Conservation (phyloP, 1,140 invertebrate species). For the Pseudomyrmex cubaensis region DNA sequence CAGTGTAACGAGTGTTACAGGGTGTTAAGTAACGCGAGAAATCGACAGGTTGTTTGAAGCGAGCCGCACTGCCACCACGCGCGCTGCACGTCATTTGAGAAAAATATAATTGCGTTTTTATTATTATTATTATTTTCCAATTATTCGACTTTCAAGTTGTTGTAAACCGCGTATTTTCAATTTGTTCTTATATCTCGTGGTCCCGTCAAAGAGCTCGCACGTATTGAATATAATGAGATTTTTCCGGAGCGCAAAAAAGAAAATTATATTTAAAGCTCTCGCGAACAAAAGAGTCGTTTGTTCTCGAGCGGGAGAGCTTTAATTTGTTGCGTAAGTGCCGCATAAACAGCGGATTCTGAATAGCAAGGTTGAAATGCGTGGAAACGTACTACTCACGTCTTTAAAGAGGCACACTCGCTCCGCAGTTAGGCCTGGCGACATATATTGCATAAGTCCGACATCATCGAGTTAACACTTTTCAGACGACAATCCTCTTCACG, state of each 20-base stretch:
- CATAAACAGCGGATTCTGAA: neutral
- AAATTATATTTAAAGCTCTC: neutral
- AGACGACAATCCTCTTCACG: neutral
- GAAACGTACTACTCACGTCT: slow-evolving; percentile 35
- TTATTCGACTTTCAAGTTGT: no score
- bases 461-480: slow-evolving; percentile 17
- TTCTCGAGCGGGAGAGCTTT: neutral
- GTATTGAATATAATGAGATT: neutral
- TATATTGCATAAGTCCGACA: neutral
- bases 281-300: neutral
- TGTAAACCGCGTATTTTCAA: neutral
- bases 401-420: slow-evolving; percentile 67
- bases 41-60: neutral
- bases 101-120: no score
- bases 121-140: no score
- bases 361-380: slow-evolving; percentile 34
- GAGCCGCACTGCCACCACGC: neutral
- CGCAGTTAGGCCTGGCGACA: neutral
- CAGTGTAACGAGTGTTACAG: slow-evolving; percentile 20
- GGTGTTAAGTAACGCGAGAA: slow-evolving; percentile 4
- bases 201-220: neutral
- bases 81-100: no score
- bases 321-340: slow-evolving; percentile 13
- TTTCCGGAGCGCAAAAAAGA: neutral
- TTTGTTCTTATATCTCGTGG: neutral